A percentile compares a stretch with the other conserved stretches of the same genome.
Evolutionary conservation across 2,113 vertebrate species (phyloP).

Genomic region (Telmatochromis sp.): DNA sequence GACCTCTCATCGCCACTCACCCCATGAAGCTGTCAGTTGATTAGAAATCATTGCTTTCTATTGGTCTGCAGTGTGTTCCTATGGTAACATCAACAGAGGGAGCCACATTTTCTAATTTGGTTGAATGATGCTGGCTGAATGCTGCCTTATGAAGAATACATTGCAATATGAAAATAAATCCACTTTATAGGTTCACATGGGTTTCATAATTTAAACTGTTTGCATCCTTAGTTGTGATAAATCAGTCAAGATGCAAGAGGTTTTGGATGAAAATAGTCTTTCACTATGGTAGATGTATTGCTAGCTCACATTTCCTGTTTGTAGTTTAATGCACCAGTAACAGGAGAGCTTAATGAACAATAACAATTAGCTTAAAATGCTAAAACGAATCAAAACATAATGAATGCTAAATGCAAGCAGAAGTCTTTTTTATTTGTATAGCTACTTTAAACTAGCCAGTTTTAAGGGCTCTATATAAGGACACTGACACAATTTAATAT

Average conservation of each 20-base stretch:
- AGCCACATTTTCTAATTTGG: background rate
- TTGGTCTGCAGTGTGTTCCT: slow-evolving; percentile 2
- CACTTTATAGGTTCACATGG: background rate
- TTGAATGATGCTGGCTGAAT: background rate
- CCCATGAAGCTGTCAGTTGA: background rate
- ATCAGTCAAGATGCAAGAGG: background rate
- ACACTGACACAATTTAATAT: background rate
- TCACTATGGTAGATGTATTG: background rate
- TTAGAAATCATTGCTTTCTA: background rate
- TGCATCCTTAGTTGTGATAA: background rate
- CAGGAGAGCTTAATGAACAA: background rate
- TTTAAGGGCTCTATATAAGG: background rate
- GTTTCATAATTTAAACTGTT: background rate
- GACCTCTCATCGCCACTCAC: background rate
- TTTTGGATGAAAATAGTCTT: background rate
- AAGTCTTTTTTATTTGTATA: background rate
- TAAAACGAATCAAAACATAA: background rate
- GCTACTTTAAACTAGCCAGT: background rate
- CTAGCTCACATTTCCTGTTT: background rate
- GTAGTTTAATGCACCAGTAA: background rate
- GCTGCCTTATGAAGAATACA: background rate
- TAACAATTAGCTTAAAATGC: background rate
- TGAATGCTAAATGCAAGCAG: background rate
- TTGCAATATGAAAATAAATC: background rate
- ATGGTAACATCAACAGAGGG: slow-evolving; percentile 39